Percentiles rank a stretch among this genome's conserved stretches.
Evolutionary conservation across 2,888 invertebrate species (phyloP).

Genomic region (Lucinisca nassula): DNA sequence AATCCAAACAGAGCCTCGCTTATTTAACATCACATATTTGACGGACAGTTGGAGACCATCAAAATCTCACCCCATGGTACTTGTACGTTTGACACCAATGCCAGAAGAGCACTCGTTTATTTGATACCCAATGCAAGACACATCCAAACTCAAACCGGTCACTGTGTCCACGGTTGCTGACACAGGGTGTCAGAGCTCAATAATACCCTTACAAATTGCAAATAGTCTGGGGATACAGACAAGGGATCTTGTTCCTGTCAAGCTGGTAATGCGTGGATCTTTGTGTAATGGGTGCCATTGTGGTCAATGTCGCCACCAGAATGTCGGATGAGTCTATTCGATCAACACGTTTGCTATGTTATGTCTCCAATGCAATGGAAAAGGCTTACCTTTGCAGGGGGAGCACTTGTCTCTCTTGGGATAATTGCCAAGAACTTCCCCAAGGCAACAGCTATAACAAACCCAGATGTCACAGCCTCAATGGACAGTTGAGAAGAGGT

Average conservation of each 20-base stretch:
- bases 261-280: slow-evolving; percentile 60
- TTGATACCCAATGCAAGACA: too few relatives aligned
- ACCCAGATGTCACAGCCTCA: neutral
- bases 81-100: too few relatives aligned
- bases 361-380: too few relatives aligned
- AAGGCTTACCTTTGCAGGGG: too few relatives aligned
- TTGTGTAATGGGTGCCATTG: too few relatives aligned
- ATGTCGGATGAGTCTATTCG: neutral
- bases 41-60: slow-evolving; percentile 34
- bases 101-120: too few relatives aligned
- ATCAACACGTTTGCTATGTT: neutral
- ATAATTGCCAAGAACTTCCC: neutral
- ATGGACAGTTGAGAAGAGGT: neutral
- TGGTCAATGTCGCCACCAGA: too few relatives aligned
- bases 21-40: slow-evolving; percentile 25
- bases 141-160: too few relatives aligned
- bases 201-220: too few relatives aligned
- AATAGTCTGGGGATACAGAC: slow-evolving; percentile 32
- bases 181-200: too few relatives aligned
- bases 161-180: too few relatives aligned
- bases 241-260: slow-evolving; percentile 56
- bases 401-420: neutral
- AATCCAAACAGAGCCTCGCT: neutral
- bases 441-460: neutral
- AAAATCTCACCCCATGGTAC: slow-evolving; percentile 40